Conservation (phyloP, 1,140 invertebrate genomes). For the Aphis craccivora region DNA sequence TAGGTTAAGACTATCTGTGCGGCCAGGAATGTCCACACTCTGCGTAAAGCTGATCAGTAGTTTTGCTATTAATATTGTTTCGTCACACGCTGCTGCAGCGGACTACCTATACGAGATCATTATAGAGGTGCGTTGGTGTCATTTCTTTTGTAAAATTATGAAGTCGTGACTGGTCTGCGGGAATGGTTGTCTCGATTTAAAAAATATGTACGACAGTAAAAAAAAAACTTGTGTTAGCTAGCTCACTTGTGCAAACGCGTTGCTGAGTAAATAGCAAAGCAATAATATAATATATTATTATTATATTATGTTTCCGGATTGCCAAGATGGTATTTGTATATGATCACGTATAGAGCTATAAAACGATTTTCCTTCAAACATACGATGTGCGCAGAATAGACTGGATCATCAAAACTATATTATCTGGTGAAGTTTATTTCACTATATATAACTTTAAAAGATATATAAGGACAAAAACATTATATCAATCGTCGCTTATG, state of each 20-base stretch:
- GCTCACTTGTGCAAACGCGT: background rate
- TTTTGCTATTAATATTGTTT: slow-evolving; percentile 25
- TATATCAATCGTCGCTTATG: background rate
- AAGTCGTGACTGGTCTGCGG: slow-evolving; percentile 16
- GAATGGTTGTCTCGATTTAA: background rate
- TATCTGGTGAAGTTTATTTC: background rate
- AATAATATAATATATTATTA: slow-evolving; percentile 4
- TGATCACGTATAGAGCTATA: background rate
- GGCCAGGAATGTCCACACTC: slow-evolving; percentile 27
- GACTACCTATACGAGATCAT: background rate
- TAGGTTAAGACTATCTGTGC: slow-evolving; percentile 16
- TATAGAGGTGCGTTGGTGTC: slow-evolving; percentile 17
- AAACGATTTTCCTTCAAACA: slow-evolving; percentile 11
- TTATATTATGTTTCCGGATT: background rate
- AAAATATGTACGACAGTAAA: background rate
- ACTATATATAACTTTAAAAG: background rate
- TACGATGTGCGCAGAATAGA: background rate
- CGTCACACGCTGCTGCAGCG: background rate
- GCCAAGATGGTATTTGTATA: background rate
- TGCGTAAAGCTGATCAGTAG: slow-evolving; percentile 3
- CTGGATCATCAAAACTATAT: background rate
- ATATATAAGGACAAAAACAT: background rate
- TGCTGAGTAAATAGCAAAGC: background rate
- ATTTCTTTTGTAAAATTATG: slow-evolving; percentile 19
- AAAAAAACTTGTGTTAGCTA: background rate